These are phyloP conservation scores for Bambusicola thoracicus DNA, from an alignment of 2,113 vertebrate genomes.

Conservation along the genomic window DNA sequence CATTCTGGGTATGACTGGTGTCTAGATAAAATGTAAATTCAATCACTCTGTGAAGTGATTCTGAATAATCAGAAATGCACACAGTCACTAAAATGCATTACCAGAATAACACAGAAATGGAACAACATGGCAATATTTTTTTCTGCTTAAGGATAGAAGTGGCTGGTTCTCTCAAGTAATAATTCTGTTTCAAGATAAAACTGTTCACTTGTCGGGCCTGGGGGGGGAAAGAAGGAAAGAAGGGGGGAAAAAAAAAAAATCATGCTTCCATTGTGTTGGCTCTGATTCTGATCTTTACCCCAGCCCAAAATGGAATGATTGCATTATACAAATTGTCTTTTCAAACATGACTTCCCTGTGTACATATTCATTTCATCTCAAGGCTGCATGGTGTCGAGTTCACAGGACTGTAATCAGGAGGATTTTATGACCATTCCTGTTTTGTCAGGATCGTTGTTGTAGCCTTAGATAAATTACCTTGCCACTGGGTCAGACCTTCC, in stretches of 20 bases:
- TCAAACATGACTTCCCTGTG: not conserved
- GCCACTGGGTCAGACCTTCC: not conserved
- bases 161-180: slow-evolving; percentile 22
- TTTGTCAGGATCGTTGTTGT: not conserved
- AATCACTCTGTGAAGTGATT: slow-evolving; percentile 26
- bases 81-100: slow-evolving; percentile 40
- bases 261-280: not conserved
- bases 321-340: not conserved
- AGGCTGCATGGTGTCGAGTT: not conserved
- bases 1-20: slow-evolving; percentile 32
- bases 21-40: slow-evolving; percentile 67
- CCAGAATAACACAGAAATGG: slow-evolving; percentile 21
- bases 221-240: too few species aligned
- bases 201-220: not conserved
- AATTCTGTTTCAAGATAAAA: not conserved
- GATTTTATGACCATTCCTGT: not conserved
- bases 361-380: not conserved
- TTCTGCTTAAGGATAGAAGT: not conserved
- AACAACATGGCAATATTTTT: slow-evolving; percentile 5
- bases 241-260: not conserved
- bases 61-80: slow-evolving; percentile 54
- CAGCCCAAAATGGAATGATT: not conserved
- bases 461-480: not conserved
- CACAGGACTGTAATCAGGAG: not conserved
- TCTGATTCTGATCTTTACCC: not conserved